phyloP scores from a whole-genome alignment of 1,140 invertebrate genomes.

The Hyposmocoma kahamanoa region DNA sequence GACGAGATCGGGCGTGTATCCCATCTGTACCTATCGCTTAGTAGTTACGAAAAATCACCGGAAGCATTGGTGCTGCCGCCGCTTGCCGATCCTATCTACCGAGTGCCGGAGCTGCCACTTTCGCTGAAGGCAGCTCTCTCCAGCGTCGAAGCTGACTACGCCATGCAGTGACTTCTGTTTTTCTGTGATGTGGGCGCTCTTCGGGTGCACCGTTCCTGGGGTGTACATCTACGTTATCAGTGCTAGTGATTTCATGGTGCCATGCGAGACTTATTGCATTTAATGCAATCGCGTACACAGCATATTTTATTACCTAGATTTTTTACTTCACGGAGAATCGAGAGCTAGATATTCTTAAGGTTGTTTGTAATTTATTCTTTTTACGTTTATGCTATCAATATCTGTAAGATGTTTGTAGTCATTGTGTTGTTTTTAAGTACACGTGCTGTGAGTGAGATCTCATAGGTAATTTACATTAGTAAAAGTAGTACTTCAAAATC shows the following conservation, averaged over 20 bases:
- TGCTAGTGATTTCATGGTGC: slow-evolving; percentile 14
- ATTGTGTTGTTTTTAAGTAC: slow-evolving; percentile 9
- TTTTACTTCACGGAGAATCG: too few relatives aligned
- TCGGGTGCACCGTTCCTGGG: background rate
- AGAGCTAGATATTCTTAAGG: too few relatives aligned
- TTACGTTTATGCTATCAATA: too few relatives aligned
- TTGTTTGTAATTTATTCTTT: too few relatives aligned
- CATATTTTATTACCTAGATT: too few relatives aligned
- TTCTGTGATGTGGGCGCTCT: background rate
- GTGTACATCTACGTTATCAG: too few relatives aligned
- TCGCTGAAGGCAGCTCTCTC: slow-evolving; percentile 35
- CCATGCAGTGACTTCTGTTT: background rate
- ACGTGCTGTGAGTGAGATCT: slow-evolving; percentile 58
- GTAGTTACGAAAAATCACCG: slow-evolving; percentile 45
- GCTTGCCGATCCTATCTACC: slow-evolving; percentile 53
- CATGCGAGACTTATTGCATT: slow-evolving; percentile 28
- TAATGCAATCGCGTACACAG: slow-evolving; percentile 5
- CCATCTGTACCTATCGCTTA: slow-evolving; percentile 46
- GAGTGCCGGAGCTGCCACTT: slow-evolving; percentile 42
- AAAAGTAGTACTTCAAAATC: background rate
- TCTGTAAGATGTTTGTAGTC: too few relatives aligned
- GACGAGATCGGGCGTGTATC: slow-evolving; percentile 50
- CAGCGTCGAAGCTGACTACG: slow-evolving; percentile 32
- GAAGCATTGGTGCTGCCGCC: slow-evolving; percentile 47
- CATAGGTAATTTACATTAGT: slow-evolving; percentile 18